Evolutionary conservation across 2,888 invertebrate genomes (phyloP).

Genomic region (Dromius quadrimaculatus): DNA sequence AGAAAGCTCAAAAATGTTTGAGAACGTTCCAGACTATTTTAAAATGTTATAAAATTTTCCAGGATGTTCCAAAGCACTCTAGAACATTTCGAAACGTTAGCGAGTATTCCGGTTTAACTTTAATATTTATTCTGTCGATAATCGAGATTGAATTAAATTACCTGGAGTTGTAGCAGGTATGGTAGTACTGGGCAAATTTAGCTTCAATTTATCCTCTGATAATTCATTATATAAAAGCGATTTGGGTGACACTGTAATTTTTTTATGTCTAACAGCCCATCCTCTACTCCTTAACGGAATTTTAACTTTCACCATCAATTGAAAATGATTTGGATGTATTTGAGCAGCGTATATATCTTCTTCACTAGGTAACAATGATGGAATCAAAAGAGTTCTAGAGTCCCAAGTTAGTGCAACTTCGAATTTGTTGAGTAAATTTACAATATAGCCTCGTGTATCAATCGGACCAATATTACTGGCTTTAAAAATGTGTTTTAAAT

Average conservation of each 20-base stretch:
- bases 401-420: conserved; percentile 98
- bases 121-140: conserved; percentile 54
- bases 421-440: conserved; percentile 94
- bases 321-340: conserved; percentile 63
- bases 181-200: conserved; percentile 61
- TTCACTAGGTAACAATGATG: conserved; percentile 88
- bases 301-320: conserved; percentile 67
- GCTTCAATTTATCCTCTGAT: conserved; percentile 62
- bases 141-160: too few species aligned
- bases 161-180: conserved; percentile 46
- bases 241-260: conserved; percentile 69
- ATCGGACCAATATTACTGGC: conserved; percentile 82
- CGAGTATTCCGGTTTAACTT: conserved; percentile 57
- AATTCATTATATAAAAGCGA: conserved; percentile 64
- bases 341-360: conserved; percentile 73
- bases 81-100: too few species aligned
- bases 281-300: conserved; percentile 76
- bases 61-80: too few species aligned
- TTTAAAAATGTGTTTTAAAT: conserved; percentile 92
- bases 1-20: too few species aligned
- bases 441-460: conserved; percentile 82
- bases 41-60: too few species aligned
- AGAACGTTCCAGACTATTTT: too few species aligned
- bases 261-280: conserved; percentile 75
- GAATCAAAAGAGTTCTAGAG: conserved; percentile 88